Conservation (phyloP, 2,797 vertebrate genomes). For the Myotis myotis region DNA sequence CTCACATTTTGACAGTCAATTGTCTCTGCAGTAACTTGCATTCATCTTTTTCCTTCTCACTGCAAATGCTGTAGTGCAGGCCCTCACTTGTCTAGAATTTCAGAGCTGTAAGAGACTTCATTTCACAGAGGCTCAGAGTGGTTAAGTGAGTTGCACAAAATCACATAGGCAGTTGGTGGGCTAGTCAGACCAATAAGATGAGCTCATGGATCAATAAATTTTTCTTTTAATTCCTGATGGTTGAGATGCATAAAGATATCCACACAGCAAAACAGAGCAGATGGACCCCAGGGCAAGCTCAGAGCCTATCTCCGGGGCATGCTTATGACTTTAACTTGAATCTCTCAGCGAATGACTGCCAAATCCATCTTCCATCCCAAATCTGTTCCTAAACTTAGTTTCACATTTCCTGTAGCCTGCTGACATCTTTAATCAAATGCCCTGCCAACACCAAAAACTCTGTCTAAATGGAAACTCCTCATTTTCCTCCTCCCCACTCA, state of each 20-base stretch:
- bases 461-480: background rate
- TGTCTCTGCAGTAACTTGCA: background rate
- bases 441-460: background rate
- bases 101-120: background rate
- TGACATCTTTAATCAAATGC: background rate
- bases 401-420: background rate
- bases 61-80: background rate
- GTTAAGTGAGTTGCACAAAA: background rate
- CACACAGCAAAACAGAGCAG: background rate
- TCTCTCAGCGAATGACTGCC: background rate
- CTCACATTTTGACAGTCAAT: background rate
- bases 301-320: background rate
- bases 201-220: too few species aligned
- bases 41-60: background rate
- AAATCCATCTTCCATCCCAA: background rate
- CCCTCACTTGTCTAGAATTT: background rate
- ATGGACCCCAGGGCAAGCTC: background rate
- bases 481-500: background rate
- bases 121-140: background rate
- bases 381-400: background rate
- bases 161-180: background rate
- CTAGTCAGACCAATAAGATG: background rate
- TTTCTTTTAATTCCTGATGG: background rate
- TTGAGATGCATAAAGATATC: background rate
- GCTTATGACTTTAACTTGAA: background rate